Base-by-base conservation (phyloP, 2,888 invertebrate species). In the Sarcophaga rosellei region DNA sequence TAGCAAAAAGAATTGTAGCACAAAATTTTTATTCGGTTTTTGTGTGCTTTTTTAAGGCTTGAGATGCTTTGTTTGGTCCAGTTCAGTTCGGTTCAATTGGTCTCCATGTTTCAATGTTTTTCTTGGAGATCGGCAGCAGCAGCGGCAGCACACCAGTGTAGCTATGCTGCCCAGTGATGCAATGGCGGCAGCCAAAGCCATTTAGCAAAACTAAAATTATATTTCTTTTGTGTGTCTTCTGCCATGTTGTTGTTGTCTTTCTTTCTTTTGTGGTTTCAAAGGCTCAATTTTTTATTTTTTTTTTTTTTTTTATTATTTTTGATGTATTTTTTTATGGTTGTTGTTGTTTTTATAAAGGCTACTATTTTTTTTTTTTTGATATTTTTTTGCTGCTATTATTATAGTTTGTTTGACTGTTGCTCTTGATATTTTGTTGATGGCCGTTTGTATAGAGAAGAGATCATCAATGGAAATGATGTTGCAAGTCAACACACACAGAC, bases 131-230 rank as follows among this genome's bases (percentile, higher is more conserved):
- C 15, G 65, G 59, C 66, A 61, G 65, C 35, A 70, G 75, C 59
- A 57, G 45, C 63, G 59, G 47, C 47, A 47, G 53, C 12, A 17
- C 17, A 53, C 53, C 70, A 20, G n/a, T 63, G 53, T 75, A 62
- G 23, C 81, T 53, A 63, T 44, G 70, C n/a, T 70, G 20, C 11
- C 10, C 17, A 53, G 82, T 73, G 84, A 75, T 85, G 88, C 80
- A 75, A 83, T 81, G 75, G 85, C 83, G 81, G 76, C 87, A 85
- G 85, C 83, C 86, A 85, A 81, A 87, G 88, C 86, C 87, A 88
- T 88, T 88, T 88, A 88, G 87, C 85, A 84, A 86, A 87, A 87
- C 85, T 69, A 63, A 74, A 84, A 79, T 82, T 81, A 87, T 77
- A 72, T 74, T 85, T 87, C 80, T 79, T 74, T 72, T 65, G 23